Evolutionary conservation across 2,113 vertebrate genomes (phyloP), one percentile per base, ranked within the genome.

Genomic region (Neodon shergylaensis): DNA sequence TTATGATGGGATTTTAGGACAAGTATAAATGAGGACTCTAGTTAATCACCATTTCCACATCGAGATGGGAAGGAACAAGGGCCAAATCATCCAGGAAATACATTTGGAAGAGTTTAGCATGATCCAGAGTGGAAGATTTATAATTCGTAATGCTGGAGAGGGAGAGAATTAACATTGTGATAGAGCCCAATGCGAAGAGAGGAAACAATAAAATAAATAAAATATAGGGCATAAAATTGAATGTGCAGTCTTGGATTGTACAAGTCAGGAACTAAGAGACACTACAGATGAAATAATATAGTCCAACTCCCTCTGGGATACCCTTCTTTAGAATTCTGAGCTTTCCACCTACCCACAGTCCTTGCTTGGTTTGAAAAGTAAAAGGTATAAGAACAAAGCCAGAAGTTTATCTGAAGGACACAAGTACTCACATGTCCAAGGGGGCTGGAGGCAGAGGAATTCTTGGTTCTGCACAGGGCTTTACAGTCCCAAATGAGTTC

Each of bases 91-190:
- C 97, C 96, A 98, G 97, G 96, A 98, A 97, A 97, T 96, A 94
- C 97, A 98, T 97, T 98, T 98, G 96, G 97, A 98, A 97, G 96
- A 97, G 90, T 96, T 98, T 97, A 98, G 97, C 95, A 36, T 52
- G 96, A 97, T 97, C 92, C 91, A 89, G 95, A 98, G 94, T 74
- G 39, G 72, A 97, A 98, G 98, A 98, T 98, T 98, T 98, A 98
- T 95, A 95, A 97, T 0, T 0, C 95, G 95, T 97, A 97, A 96
- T 96, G 93, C 96, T n/a, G 72, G 92, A 96, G 95, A 98, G 95
- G 96, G 97, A 97, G 94, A 96, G 97, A 93, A 98, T 98, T 97
- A 98, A 98, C 97, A 97, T 97, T 97, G 95, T 97, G 95, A 95
- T 92, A 96, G 97, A 92, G 88, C 88, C 96, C 94, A 94, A 97